A percentile compares a stretch with the other conserved stretches of the same genome.
phyloP scores from a whole-genome alignment of 2,113 vertebrate genomes.

The Cephalopterus ornatus region DNA sequence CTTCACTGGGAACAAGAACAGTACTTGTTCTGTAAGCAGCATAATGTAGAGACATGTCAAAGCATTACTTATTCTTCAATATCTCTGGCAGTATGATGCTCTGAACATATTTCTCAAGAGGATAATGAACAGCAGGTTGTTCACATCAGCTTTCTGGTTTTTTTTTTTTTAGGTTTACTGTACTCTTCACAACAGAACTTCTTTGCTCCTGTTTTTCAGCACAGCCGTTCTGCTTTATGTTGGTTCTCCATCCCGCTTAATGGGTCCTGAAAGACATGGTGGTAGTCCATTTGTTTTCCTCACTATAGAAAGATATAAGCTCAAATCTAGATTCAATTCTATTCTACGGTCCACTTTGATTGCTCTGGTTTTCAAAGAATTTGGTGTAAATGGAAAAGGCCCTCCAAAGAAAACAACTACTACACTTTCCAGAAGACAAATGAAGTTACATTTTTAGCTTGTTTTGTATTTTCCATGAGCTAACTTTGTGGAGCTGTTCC shows the following conservation, averaged over 20 bases:
- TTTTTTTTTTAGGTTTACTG: neutral
- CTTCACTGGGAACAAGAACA: neutral
- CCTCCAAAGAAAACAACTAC: neutral
- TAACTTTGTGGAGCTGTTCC: neutral
- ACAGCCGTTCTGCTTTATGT: neutral
- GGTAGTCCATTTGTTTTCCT: neutral
- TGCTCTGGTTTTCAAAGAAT: neutral
- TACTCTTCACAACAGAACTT: neutral
- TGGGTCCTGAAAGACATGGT: neutral
- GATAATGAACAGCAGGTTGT: neutral
- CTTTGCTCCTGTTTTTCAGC: neutral
- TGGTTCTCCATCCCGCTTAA: neutral
- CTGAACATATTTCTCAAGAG: conserved; percentile 17
- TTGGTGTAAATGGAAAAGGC: neutral
- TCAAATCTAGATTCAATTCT: neutral
- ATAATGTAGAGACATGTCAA: neutral
- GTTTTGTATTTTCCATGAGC: neutral
- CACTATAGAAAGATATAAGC: neutral
- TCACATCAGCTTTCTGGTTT: neutral
- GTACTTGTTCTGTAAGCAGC: neutral
- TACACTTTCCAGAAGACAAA: neutral
- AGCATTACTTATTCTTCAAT: conserved; percentile 32
- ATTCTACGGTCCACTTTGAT: neutral
- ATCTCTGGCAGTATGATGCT: neutral
- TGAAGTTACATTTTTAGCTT: neutral